These are phyloP conservation scores for Sphaeridia pumilis DNA, from an alignment of 2,888 invertebrate genomes.

Conservation along the genomic window DNA sequence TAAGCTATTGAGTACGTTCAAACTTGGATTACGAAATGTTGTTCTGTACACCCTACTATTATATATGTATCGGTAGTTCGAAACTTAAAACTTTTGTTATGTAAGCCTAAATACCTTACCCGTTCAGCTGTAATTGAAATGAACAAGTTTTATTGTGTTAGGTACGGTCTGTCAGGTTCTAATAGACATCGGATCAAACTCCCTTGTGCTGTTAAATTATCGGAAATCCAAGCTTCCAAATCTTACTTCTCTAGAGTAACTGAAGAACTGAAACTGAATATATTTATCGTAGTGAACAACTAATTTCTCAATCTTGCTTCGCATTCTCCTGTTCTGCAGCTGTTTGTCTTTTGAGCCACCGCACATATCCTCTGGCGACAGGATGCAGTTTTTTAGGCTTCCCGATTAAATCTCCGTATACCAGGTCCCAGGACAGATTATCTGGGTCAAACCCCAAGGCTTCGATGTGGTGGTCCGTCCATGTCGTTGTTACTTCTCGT, in stretches of 20 bases:
- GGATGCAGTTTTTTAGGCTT: neutral
- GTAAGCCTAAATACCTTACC: neutral
- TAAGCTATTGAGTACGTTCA: conserved; percentile 94
- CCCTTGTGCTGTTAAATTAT: too few species aligned
- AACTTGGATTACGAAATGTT: conserved; percentile 64
- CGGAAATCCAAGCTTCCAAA: too few species aligned
- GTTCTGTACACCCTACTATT: neutral
- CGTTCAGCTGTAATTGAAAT: too few species aligned
- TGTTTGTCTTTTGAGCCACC: too few species aligned
- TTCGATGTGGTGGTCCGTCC: neutral
- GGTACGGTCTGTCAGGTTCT: too few species aligned
- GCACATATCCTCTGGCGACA: neutral
- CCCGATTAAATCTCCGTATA: conserved; percentile 9
- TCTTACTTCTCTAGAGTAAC: neutral
- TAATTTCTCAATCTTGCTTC: neutral
- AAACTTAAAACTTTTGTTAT: conserved; percentile 4
- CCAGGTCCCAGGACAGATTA: conserved; percentile 3
- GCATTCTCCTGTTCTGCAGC: neutral
- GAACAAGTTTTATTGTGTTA: too few species aligned
- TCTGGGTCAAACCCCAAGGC: conserved; percentile 15
- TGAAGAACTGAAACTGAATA: neutral
- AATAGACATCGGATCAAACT: too few species aligned
- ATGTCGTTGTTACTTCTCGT: conserved; percentile 10
- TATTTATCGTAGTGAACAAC: neutral
- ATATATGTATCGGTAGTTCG: too few species aligned